A percentile compares a stretch with the other conserved stretches of the same genome.
These are phyloP conservation scores for Stichopus chloronotus DNA, from an alignment of 35 echinoderm and acorn worm genomes.

Conservation along the genomic window DNA sequence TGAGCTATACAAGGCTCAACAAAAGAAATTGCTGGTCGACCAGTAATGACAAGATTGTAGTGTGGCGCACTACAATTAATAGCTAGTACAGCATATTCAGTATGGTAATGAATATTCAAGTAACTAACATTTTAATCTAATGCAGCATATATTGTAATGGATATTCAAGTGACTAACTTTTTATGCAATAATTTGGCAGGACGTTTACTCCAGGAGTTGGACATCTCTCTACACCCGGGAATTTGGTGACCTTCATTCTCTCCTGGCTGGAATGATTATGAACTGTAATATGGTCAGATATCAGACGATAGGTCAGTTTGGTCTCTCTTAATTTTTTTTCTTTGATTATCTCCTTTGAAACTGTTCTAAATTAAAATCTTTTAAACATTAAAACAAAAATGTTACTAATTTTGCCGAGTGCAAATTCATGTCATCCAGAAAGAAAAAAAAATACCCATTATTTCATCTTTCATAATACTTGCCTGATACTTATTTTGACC, in stretches of 20 bases:
- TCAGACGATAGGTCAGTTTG: constrained; percentile 67
- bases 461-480: too few species aligned
- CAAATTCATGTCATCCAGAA: too few species aligned
- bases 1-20: too few species aligned
- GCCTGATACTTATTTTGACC: too few species aligned
- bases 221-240: constrained; percentile 93
- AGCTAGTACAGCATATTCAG: not conserved
- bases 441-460: too few species aligned
- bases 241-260: constrained; percentile 82
- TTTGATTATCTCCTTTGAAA: not conserved
- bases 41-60: too few species aligned
- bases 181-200: constrained; percentile 42
- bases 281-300: constrained; percentile 75
- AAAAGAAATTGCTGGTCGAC: too few species aligned
- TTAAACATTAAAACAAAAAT: too few species aligned
- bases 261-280: constrained; percentile 83
- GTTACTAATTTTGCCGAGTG: too few species aligned
- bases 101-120: not conserved
- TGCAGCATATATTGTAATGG: too few species aligned
- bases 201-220: constrained; percentile 82
- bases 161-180: not conserved
- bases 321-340: not conserved
- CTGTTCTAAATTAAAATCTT: too few species aligned
- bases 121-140: not conserved
- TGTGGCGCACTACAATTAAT: too few species aligned